A percentile compares a stretch with the other conserved stretches of the same genome.
phyloP scores from a whole-genome alignment of 30 jellyfish, hydroid and myxozoan species.

The Aurelia aurita complex sp. Pacific region DNA sequence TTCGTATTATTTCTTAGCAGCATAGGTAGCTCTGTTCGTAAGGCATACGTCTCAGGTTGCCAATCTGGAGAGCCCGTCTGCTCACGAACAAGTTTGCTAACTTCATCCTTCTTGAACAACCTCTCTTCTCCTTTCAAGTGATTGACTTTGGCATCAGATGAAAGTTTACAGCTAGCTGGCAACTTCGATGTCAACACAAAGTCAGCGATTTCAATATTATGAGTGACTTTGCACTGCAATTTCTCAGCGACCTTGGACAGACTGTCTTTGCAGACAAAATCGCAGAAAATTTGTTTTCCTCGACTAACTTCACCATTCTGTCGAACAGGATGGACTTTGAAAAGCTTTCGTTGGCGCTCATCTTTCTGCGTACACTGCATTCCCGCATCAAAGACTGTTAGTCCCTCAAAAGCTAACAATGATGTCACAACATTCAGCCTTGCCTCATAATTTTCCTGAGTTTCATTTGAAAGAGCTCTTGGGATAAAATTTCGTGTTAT shows the following conservation, averaged over 20 bases:
- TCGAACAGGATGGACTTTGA: not conserved
- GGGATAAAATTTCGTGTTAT: slow-evolving; percentile 77
- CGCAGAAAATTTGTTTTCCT: slow-evolving; percentile 29
- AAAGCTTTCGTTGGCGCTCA: not conserved
- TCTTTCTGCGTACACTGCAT: not conserved
- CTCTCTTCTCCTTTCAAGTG: slow-evolving; percentile 39
- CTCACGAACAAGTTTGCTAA: not conserved
- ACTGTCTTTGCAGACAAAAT: slow-evolving; percentile 1
- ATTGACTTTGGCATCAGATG: slow-evolving; percentile 1
- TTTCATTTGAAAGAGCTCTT: slow-evolving; percentile 39
- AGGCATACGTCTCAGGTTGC: slow-evolving; percentile 7
- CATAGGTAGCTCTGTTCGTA: slow-evolving; percentile 46
- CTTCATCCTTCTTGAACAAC: slow-evolving; percentile 8
- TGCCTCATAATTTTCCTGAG: slow-evolving; percentile 12
- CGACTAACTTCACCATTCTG: not conserved
- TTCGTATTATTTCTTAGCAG: not conserved
- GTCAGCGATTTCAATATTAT: slow-evolving; percentile 27
- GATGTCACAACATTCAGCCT: slow-evolving; percentile 20
- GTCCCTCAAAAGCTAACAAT: not conserved
- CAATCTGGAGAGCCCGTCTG: slow-evolving; percentile 16
- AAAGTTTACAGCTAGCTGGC: not conserved
- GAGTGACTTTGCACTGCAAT: slow-evolving; percentile 17
- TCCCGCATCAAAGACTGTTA: not conserved
- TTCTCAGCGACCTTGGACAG: not conserved
- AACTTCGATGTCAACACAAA: not conserved